Base-by-base conservation (phyloP, 1,140 invertebrate genomes). In the Lucilia cuprina region DNA sequence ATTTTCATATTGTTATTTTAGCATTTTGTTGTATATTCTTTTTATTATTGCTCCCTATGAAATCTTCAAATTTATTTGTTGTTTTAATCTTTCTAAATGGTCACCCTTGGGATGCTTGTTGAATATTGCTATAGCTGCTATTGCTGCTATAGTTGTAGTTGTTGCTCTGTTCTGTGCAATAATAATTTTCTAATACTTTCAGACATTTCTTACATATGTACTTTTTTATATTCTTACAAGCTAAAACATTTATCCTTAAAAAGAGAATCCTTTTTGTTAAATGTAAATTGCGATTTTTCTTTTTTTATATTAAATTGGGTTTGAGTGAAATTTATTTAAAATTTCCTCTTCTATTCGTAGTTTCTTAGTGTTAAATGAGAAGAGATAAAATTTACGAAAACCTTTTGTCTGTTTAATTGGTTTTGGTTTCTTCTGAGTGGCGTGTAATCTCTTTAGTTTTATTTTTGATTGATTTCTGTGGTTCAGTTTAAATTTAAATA, bases 51-150 rank as follows among this genome's bases (percentile, higher is more conserved):
- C 19, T 70, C 17, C 7, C 17, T 41, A 41, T 41, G 41, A 17
- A 21, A 70, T 70, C 60, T 70, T 70, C 17, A 21, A 70, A 70
- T 70, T 70, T 70, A 70, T 70, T 70, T 70, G 19, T 70, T 70
- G 19, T 70, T 70, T 70, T 70, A 70, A 70, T 19, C 60, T 70
- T 70, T 70, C 60, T 70, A 70, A 70, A 70, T 70, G 60, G 60
- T 9, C 60, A 21, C 60, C 19, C 60, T 21, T 70, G 60, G 60
- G 60, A 70, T 70, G 60, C 3, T 70, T 21, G n/a, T 21, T 70
- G 60, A 70, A 70, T 60, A 60, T 41, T 55, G 60, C n/a, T 21
- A n/a, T n/a, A n/a, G 8, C 10, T 21, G 17, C n/a, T 21, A 19
- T 70, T 70, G 19, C 17, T 19, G 19, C 60, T n/a, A n/a, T n/a